Evolutionary conservation across 1,140 invertebrate genomes (phyloP).

Genomic region (Cyclina sinensis): DNA sequence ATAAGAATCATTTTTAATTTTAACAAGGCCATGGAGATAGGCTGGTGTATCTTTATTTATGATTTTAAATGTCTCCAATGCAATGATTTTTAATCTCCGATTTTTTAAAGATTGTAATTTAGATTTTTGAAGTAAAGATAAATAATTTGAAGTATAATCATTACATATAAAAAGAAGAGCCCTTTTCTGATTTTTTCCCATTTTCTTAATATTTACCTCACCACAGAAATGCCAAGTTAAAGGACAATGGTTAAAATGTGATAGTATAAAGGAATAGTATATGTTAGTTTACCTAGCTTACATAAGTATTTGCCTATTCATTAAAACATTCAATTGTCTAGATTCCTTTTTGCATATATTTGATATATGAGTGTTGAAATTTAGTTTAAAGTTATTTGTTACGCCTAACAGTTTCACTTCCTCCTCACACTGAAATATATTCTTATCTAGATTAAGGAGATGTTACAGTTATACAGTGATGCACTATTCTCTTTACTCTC

Average conservation of each 20-base stretch:
- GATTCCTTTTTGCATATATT: constrained; percentile 1
- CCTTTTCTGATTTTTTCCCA: constrained; percentile 32
- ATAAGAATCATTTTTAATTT: background rate
- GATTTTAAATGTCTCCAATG: too few species aligned
- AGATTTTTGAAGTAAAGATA: background rate
- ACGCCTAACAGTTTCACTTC: too few species aligned
- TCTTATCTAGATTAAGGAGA: too few species aligned
- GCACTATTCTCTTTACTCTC: too few species aligned
- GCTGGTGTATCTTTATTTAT: background rate
- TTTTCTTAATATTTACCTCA: constrained; percentile 17
- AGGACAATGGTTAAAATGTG: constrained; percentile 53
- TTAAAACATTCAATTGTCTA: constrained; percentile 19
- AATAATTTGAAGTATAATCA: background rate
- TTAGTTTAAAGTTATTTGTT: constrained; percentile 9
- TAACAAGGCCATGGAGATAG: background rate
- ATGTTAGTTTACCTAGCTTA: constrained; percentile 43
- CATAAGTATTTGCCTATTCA: constrained; percentile 34
- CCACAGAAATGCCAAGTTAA: constrained; percentile 56
- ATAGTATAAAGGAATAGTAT: constrained; percentile 57
- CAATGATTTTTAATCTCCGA: constrained; percentile 7
- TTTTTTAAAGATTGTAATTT: constrained; percentile 35
- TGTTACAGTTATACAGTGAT: too few species aligned
- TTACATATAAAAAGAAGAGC: constrained; percentile 23
- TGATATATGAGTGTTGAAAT: background rate
- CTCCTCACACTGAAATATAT: too few species aligned